Evolutionary conservation across 2,797 vertebrate genomes (phyloP).

Genomic region (Heliangelus exortis): DNA sequence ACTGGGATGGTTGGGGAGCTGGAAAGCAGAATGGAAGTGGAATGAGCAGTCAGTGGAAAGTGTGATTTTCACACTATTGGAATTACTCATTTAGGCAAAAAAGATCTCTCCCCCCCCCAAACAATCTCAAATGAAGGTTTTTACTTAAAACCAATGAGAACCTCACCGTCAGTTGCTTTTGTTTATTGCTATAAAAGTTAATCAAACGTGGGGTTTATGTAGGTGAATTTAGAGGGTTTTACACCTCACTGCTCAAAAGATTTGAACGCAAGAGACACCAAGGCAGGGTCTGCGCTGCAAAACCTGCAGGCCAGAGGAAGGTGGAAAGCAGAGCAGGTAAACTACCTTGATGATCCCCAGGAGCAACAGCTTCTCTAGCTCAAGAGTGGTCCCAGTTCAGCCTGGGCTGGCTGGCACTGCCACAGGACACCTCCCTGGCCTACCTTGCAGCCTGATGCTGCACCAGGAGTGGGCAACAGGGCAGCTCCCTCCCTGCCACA

Average conservation of each 20-base stretch:
- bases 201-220: neutral
- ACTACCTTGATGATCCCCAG: neutral
- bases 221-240: neutral
- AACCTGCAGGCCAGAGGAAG: neutral
- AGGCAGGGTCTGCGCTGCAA: neutral
- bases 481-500: neutral
- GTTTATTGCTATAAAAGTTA: neutral
- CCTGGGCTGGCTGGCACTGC: neutral
- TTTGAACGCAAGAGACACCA: neutral
- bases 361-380: neutral
- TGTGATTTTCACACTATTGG: neutral
- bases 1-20: neutral
- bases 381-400: neutral
- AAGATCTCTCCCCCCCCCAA: rapidly evolving
- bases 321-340: neutral
- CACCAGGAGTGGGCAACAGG: neutral
- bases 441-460: neutral
- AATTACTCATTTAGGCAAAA: neutral
- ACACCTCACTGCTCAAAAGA: neutral
- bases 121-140: neutral
- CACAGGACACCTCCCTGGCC: rapidly evolving
- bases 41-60: neutral
- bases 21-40: neutral
- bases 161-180: neutral
- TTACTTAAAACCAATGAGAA: neutral